Percentiles rank a stretch among this genome's conserved stretches.
Evolutionary conservation across 2,113 vertebrate species (phyloP).

Genomic region (Leptobrachium leishanense): DNA sequence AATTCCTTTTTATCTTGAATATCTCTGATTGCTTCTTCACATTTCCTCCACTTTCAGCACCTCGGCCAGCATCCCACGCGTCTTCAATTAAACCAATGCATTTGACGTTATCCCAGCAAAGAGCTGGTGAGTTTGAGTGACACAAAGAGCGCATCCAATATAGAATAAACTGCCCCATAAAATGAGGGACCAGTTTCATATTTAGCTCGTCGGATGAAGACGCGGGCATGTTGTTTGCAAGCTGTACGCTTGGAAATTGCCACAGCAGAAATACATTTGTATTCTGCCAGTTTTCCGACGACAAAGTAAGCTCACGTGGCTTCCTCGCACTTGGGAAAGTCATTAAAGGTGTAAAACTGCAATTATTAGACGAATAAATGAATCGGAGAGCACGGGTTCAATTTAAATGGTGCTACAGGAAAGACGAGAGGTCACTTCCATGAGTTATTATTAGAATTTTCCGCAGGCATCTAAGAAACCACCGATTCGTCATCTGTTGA

Average conservation of each 20-base stretch:
- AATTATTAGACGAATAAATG: slow-evolving; percentile 29
- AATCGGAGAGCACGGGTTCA: not conserved
- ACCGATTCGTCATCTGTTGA: slow-evolving; percentile 42
- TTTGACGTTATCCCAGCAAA: no score
- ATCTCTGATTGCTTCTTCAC: no score
- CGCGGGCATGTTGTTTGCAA: not conserved
- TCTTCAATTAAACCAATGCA: no score
- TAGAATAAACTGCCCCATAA: not conserved
- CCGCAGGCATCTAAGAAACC: slow-evolving; percentile 15
- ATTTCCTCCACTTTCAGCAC: no score
- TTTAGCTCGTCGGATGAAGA: not conserved
- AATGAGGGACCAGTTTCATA: not conserved
- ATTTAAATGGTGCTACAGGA: slow-evolving; percentile 14
- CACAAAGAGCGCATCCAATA: no score
- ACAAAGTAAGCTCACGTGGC: not conserved
- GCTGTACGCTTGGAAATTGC: slow-evolving; percentile 5
- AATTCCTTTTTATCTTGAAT: no score
- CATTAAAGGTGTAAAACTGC: slow-evolving; percentile 26
- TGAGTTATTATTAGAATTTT: slow-evolving; percentile 47
- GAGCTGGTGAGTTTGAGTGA: no score
- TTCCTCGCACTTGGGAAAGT: slow-evolving; percentile 2
- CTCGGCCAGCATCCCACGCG: no score
- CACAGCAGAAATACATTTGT: not conserved
- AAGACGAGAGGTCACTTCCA: slow-evolving; percentile 22
- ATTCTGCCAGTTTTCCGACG: slow-evolving; percentile 7